Base-by-base conservation (phyloP, 2,797 vertebrate genomes). In the Moxostoma hubbsi region DNA sequence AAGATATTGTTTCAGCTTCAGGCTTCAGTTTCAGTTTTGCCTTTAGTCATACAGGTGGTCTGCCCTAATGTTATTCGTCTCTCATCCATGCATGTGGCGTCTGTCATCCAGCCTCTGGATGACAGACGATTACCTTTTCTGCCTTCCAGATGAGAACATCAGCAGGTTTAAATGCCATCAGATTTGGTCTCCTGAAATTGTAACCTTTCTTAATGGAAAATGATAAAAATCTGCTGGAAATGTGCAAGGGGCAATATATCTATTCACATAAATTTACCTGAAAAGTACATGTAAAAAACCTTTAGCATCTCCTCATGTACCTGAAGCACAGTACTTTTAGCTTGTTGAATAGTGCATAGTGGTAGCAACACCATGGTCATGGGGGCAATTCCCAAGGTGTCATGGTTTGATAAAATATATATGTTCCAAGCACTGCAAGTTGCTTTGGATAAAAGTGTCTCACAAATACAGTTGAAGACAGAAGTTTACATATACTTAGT, bases 101-200 rank as follows among this genome's bases (percentile, higher is more conserved):
- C 77, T 47, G 75, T 83, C 81, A 80, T 83, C 74, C 80, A 73
- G 79, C 18, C 75, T 63, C 74, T 51, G 65, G 49, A 66, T n/a
- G 24, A 62, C 78, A 61, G 80, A 76, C 36, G 79, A 77, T 61
- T 78, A 74, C 79, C 73, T 82, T 13, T 46, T 62, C 75, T 36
- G 51, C 11, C 74, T 10, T 61, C 86, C 83, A 61, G 79, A 81
- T 81, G 68, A 76, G 73, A 80, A 88, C 88, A 71, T 81, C 78
- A 54, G 69, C 66, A 57, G 75, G 80, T 82, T 82, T 83, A 79
- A 89, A 89, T 86, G 86, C 87, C 90, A 89, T 82, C 84, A 82
- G 87, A 86, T 88, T 84, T 74, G 15, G 6, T 13, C 62, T 75
- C 54, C 50, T 73, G 78, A 82, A 79, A 76, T 64, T 54, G 73